A percentile compares a stretch with the other conserved stretches of the same genome.
Evolutionary conservation across 2,888 invertebrate genomes (phyloP).

Genomic region (Chironomus tentans): DNA sequence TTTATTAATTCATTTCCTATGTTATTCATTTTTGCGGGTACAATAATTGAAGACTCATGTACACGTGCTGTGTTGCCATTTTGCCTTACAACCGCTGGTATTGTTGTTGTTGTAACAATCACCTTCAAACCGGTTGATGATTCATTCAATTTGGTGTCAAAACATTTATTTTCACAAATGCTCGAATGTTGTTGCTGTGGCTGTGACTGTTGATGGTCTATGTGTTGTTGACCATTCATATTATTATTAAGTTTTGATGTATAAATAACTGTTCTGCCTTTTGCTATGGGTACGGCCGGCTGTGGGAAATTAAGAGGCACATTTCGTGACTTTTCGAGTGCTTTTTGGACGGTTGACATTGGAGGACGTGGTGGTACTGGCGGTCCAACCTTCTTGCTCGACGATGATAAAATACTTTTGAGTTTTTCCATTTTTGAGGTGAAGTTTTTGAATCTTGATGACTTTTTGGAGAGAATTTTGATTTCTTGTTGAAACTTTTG

Average conservation of each 20-base stretch:
- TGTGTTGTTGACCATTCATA: conserved; percentile 34
- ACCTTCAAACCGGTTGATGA: conserved; percentile 17
- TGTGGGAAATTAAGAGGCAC: conserved; percentile 19
- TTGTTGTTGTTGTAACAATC: not conserved
- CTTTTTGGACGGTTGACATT: conserved; percentile 61
- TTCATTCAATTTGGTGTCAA: conserved; percentile 18
- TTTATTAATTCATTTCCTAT: not conserved
- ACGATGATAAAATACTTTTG: not conserved
- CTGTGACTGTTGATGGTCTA: conserved; percentile 33
- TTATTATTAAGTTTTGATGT: conserved; percentile 40
- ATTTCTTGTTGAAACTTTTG: not conserved
- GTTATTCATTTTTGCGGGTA: too few relatives aligned
- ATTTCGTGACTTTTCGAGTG: conserved; percentile 55
- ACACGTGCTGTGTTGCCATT: conserved; percentile 21
- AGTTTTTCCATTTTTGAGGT: conserved; percentile 20
- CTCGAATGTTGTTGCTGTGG: not conserved
- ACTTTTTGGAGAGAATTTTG: too few relatives aligned
- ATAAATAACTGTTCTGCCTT: conserved; percentile 41
- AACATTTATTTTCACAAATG: conserved; percentile 22
- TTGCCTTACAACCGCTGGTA: not conserved
- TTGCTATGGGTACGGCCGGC: not conserved
- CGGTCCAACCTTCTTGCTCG: conserved; percentile 50
- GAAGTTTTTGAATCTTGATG: not conserved
- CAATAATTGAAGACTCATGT: not conserved
- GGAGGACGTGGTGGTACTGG: conserved; percentile 76